Evolutionary conservation across 2,113 vertebrate genomes (phyloP), one percentile per base, ranked within the genome.

Genomic region (Perca schrenkii): DNA sequence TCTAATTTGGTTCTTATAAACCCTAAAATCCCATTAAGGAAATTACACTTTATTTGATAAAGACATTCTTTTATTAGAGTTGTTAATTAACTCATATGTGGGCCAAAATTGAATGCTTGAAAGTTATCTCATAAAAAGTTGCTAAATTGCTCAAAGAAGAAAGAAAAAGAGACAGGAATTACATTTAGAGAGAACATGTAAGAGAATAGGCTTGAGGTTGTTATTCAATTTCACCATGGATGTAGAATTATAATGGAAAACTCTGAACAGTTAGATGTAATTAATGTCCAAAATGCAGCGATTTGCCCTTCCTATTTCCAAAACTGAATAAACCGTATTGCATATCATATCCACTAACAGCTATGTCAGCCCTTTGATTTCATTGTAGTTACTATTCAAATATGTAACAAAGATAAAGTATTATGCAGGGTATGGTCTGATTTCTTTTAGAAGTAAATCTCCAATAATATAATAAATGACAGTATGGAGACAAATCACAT

Each of bases 31-130:
- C 22, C 4, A 66, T 49, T 14, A 65, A 31, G 36, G 16, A 49
- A 28, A 50, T 40, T 7, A 25, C 4, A 40, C 6, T 25, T 25
- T 22, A 56, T 60, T 16, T 25, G 3, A 58, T 25, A 4, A 57
- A 40, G 6, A 36, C 3, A 22, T 43, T 43, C 40, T 43, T 43
- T 43, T 43, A 11, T 43, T 43, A 15, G 8, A 46, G 10, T n/a
- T 61, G 4, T 66, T 62, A 12, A 75, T 66, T 4, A 65, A 40
- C n/a, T 63, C 4, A 74, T 43, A 53, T 56, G 63, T 79, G 56
- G 75, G 66, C 66, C 21, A 34, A 85, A 65, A 77, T 14, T 36
- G 11, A 61, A 73, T 77, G 31, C 47, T 49, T 65, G 50, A 1
- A 63, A 53, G 36, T 19, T 34, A 40, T 64, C 14, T 36, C 1